Evolutionary conservation across 2,888 invertebrate species (phyloP), one percentile per base, ranked within the genome.

Genomic region (Rutpela maculata): DNA sequence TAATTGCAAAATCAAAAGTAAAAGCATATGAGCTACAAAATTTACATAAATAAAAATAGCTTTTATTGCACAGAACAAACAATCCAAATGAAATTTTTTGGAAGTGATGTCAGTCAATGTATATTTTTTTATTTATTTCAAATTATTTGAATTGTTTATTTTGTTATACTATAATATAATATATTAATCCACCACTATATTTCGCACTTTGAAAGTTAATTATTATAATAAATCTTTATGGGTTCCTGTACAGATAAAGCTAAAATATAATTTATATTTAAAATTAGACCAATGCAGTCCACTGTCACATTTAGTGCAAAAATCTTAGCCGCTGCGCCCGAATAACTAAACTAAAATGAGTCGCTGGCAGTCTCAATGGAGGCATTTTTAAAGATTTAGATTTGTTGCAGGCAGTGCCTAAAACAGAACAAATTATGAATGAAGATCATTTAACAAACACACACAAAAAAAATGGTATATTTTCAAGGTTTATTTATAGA

Each of bases 311-410:
- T 82, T 85, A 87, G 87, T 88, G 88, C 87, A 88, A 85, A 84
- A 85, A 80, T 78, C 74, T 84, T 84, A 88, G 87, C 88, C 86
- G 86, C 85, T 87, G 88, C 87, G 85, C 85, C 85, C 84, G 82
- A 84, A 84, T 83, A 83, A 82, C 78, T 84, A 85, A 84, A 84
- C 76, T 83, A 81, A 85, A 81, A 81, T 83, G 83, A 84, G 85
- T 88, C 87, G 88, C 89, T 90, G 90, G 90, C 90, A 90, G 90
- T 90, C 89, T 88, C 88, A 87, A 88, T 88, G 89, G 88, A 88
- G 89, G 88, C 88, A 86, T 84, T 84, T 82, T 78, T 80, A 81
- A 79, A 82, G 73, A 80, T 82, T 83, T 81, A 82, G 78, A 79
- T 83, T 77, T 74, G 43, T 78, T 78, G 79, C 83, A 84, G 88